Conservation (phyloP, 1,140 invertebrate species). For the Trachymyrmex septentrionalis region DNA sequence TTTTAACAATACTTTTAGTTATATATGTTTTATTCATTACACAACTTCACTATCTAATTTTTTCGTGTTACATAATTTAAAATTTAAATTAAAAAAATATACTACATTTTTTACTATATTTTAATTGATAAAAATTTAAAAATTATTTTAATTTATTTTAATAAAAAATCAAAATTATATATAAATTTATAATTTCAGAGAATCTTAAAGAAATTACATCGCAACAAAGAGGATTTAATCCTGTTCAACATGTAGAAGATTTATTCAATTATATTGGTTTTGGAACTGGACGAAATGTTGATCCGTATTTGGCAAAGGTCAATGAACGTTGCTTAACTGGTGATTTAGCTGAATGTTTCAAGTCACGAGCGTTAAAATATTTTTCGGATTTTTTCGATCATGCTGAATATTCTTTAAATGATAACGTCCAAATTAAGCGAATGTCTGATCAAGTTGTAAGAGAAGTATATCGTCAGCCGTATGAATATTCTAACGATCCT, state of each 20-base stretch:
- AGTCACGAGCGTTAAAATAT: slow-evolving; percentile 90
- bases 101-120: background rate
- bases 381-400: slow-evolving; percentile 92
- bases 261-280: slow-evolving; percentile 92
- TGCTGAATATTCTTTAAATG: slow-evolving; percentile 87
- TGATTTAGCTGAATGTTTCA: slow-evolving; percentile 93
- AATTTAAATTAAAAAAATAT: background rate
- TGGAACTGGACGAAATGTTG: slow-evolving; percentile 90
- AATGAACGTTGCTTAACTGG: slow-evolving; percentile 91
- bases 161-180: background rate
- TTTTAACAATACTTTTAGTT: background rate
- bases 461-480: slow-evolving; percentile 87
- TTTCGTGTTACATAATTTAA: background rate
- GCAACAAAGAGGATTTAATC: slow-evolving; percentile 69
- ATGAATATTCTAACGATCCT: slow-evolving; percentile 89
- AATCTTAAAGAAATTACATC: slow-evolving; percentile 3
- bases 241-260: slow-evolving; percentile 87
- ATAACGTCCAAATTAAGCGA: slow-evolving; percentile 90
- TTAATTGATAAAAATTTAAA: background rate
- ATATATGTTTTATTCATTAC: background rate
- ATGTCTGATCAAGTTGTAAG: slow-evolving; percentile 89
- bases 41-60: background rate
- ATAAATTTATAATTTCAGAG: slow-evolving; percentile 65
- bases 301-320: slow-evolving; percentile 91
- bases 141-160: background rate